Evolutionary conservation across 35 echinoderm and acorn worm species (phyloP).

Genomic region (Amphiura filiformis): DNA sequence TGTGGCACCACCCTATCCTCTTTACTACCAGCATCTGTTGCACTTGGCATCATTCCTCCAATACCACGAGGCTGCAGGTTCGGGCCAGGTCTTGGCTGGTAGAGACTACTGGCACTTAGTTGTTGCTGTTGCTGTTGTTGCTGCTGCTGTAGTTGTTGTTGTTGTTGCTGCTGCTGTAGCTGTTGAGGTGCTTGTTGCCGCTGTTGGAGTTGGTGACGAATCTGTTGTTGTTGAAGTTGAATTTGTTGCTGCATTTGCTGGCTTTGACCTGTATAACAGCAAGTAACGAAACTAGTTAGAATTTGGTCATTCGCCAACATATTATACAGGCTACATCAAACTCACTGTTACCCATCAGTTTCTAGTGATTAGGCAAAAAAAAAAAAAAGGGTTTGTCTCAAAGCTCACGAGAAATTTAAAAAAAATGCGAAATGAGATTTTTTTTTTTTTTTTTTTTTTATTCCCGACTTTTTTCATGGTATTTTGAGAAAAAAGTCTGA

Average conservation of each 20-base stretch:
- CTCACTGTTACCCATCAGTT: too few relatives aligned
- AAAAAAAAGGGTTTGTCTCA: too few relatives aligned
- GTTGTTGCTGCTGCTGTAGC: constrained; percentile 41
- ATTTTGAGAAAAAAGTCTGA: too few relatives aligned
- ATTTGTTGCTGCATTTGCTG: constrained; percentile 32
- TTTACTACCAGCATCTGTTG: background rate
- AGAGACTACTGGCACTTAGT: background rate
- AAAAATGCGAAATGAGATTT: too few relatives aligned
- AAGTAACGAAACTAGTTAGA: too few relatives aligned
- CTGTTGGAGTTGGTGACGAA: constrained; percentile 29
- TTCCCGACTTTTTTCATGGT: too few relatives aligned
- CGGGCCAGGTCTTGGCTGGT: background rate
- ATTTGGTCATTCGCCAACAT: too few relatives aligned
- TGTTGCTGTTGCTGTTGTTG: constrained; percentile 35
- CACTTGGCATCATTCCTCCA: background rate
- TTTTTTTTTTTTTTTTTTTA: too few relatives aligned
- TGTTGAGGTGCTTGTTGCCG: constrained; percentile 51
- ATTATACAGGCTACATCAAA: too few relatives aligned
- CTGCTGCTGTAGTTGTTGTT: constrained; percentile 35
- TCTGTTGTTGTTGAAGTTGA: constrained; percentile 35
- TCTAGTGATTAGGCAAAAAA: too few relatives aligned
- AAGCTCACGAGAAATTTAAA: too few relatives aligned
- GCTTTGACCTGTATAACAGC: too few relatives aligned
- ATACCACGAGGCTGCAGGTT: background rate
- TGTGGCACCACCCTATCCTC: background rate